Conservation (phyloP, 1,140 invertebrate species). For the Dermatophagoides farinae region DNA sequence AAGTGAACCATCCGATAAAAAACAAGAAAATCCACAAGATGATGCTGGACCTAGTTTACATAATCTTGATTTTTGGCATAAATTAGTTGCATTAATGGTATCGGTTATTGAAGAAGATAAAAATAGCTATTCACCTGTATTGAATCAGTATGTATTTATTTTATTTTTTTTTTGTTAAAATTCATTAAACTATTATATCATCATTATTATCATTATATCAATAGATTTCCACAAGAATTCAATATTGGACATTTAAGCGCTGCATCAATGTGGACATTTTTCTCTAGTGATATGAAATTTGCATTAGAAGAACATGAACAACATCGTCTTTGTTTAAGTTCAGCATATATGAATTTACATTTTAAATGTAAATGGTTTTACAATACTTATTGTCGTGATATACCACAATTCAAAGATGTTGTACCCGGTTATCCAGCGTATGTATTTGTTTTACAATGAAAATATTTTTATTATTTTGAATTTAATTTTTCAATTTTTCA, state of each 20-base stretch:
- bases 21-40: slow-evolving; percentile 32
- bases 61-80: slow-evolving; percentile 95
- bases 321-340: slow-evolving; percentile 82
- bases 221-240: slow-evolving; percentile 37
- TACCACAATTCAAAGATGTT: slow-evolving; percentile 76
- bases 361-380: slow-evolving; percentile 99
- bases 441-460: slow-evolving; percentile 24
- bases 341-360: slow-evolving; percentile 97
- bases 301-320: slow-evolving; percentile 94
- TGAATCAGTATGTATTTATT: slow-evolving; percentile 81
- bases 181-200: not conserved
- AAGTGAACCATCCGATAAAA: slow-evolving; percentile 66
- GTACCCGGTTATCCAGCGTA: slow-evolving; percentile 82
- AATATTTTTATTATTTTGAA: not conserved
- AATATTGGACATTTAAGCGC: slow-evolving; percentile 66
- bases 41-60: slow-evolving; percentile 72
- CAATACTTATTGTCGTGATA: slow-evolving; percentile 93
- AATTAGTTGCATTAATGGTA: slow-evolving; percentile 86
- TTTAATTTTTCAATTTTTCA: not conserved
- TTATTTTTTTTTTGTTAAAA: not conserved
- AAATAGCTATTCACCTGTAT: slow-evolving; percentile 90
- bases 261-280: slow-evolving; percentile 87
- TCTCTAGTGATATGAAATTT: slow-evolving; percentile 94
- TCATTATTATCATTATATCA: not conserved
- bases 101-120: slow-evolving; percentile 97